Evolutionary conservation across 1,140 invertebrate genomes (phyloP).

Genomic region (Cyclargus thomasi): DNA sequence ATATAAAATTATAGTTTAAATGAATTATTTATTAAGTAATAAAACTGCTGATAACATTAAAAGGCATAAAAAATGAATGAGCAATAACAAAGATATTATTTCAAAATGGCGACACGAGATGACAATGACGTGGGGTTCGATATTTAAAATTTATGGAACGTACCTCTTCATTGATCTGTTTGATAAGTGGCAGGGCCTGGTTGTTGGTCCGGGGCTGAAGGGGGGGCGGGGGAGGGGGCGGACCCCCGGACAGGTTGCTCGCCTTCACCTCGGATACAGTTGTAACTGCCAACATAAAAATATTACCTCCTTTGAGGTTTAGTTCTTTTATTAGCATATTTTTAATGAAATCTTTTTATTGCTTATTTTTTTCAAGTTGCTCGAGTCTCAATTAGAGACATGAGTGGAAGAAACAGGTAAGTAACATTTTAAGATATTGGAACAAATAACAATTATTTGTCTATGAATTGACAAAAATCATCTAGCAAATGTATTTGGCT

Average conservation of each 20-base stretch:
- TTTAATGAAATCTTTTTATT: not conserved
- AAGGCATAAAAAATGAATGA: not conserved
- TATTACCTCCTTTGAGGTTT: not conserved
- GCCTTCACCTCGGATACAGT: constrained; percentile 58
- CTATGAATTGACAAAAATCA: too few relatives aligned
- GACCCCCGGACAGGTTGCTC: constrained; percentile 45
- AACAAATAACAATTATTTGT: too few relatives aligned
- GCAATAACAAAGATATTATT: not conserved
- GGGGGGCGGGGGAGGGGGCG: constrained; percentile 17
- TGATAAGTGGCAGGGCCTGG: constrained; percentile 53
- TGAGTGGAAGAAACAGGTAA: too few relatives aligned
- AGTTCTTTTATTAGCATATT: not conserved
- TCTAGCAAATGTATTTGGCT: too few relatives aligned
- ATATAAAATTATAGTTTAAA: not conserved
- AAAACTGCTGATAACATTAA: not conserved
- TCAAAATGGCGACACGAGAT: not conserved
- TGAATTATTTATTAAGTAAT: not conserved
- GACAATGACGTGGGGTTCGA: not conserved
- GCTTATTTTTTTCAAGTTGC: too few relatives aligned
- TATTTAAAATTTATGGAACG: constrained; percentile 6
- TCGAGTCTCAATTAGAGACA: too few relatives aligned
- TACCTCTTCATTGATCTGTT: constrained; percentile 68
- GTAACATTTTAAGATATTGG: too few relatives aligned
- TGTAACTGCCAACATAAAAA: constrained; percentile 39
- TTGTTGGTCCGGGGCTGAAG: constrained; percentile 37